Evolutionary conservation across 2,888 invertebrate genomes (phyloP), one percentile per base, ranked within the genome.

Genomic region (Xanthorhoe designata): DNA sequence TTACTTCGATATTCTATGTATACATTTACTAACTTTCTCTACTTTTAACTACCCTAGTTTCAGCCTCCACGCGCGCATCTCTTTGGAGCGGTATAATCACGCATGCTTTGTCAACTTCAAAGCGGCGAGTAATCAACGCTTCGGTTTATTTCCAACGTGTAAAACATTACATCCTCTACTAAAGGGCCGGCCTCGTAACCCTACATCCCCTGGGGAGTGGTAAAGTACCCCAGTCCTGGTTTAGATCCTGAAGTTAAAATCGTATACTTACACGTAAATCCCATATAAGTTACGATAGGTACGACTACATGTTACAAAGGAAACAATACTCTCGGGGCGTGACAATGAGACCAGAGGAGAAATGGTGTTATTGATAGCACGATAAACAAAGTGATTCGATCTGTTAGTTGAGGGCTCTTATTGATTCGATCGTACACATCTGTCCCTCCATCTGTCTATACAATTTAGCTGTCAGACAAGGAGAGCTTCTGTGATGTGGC

Each of bases 81-180:
- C 67, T 51, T 55, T 51, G 52, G 45, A 54, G 52, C 61, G 45
- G 64, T 63, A 57, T 67, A 68, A 72, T 71, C 72, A 73, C 75
- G 78, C 78, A 75, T 72, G 74, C 73, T 78, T 78, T 77, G 75
- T 76, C 79, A 75, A 79, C 78, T 76, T 82, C 79, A 81, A 82
- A 78, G 72, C 66, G 73, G 69, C 69, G 64, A 71, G 68, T 70
- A 75, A 76, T 78, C 79, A 78, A 70, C 69, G 75, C 74, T 69
- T 76, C 68, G 70, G 76, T 75, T 75, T 77, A 78, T 77, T 75
- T 66, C 74, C 68, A 74, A 75, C 71, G 73, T 71, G 68, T 69
- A 74, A 76, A 72, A 74, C 72, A 74, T 75, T 66, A 74, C 74
- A 73, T 74, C 74, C 75, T 74, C 70, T 67, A 69, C 65, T 62